A percentile compares a stretch with the other conserved stretches of the same genome.
Conservation (phyloP, 2,888 invertebrate species). For the Linnaemya tessellans region DNA sequence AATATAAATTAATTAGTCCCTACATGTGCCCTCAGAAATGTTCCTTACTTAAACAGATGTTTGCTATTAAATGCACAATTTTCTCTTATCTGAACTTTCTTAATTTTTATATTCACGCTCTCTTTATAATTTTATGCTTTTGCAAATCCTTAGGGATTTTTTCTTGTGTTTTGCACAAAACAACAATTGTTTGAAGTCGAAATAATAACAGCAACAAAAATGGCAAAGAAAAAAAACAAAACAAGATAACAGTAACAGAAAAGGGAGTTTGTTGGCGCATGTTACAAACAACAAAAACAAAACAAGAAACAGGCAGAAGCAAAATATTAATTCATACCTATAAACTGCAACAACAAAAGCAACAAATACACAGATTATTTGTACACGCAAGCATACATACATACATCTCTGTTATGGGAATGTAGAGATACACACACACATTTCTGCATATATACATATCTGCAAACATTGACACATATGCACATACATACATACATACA, state of each 20-base stretch:
- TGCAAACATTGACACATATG: too few relatives aligned
- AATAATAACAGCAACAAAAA: slow-evolving; percentile 10
- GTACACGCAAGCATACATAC: neutral
- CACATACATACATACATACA: neutral
- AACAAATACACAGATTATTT: slow-evolving; percentile 18
- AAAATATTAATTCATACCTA: slow-evolving; percentile 6
- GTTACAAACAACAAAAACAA: slow-evolving; percentile 49
- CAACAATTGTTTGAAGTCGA: slow-evolving; percentile 44
- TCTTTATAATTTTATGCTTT: slow-evolving; percentile 28
- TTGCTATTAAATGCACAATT: slow-evolving; percentile 5
- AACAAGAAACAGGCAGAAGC: neutral
- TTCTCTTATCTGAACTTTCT: slow-evolving; percentile 34
- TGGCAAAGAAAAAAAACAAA: neutral
- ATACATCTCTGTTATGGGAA: neutral
- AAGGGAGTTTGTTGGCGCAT: slow-evolving; percentile 65
- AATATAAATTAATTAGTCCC: too few relatives aligned
- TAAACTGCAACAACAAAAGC: slow-evolving; percentile 43
- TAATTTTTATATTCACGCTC: slow-evolving; percentile 4
- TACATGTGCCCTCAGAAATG: neutral
- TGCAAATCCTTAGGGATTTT: slow-evolving; percentile 51
- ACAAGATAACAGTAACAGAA: slow-evolving; percentile 16
- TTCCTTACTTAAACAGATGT: slow-evolving; percentile 41
- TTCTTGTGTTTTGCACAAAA: neutral
- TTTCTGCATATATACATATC: too few relatives aligned
- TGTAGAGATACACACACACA: neutral